Evolutionary conservation across 2,113 vertebrate species (phyloP).

Genomic region (Prolemur simus): DNA sequence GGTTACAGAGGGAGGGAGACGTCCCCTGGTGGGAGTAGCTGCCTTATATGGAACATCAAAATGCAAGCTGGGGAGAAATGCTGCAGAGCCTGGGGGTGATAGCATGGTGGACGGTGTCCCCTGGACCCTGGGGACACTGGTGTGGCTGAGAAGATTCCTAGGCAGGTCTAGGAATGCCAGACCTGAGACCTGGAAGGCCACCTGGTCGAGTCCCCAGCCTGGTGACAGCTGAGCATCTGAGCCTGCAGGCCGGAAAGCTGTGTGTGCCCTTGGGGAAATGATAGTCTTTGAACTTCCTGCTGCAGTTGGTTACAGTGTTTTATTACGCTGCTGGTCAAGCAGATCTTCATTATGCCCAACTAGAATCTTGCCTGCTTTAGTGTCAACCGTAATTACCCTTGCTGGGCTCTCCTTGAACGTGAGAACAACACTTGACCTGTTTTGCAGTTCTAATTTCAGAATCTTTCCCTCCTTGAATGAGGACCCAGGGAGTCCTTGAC

Average conservation of each 20-base stretch:
- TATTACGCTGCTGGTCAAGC: not conserved
- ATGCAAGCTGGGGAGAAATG: not conserved
- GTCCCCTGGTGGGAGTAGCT: not conserved
- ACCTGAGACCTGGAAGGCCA: slow-evolving; percentile 25
- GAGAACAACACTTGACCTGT: not conserved
- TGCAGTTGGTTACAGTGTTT: not conserved
- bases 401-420: not conserved
- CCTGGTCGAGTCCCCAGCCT: not conserved
- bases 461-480: not conserved
- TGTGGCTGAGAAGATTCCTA: slow-evolving; percentile 13
- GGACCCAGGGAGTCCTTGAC: not conserved
- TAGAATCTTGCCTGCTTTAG: not conserved
- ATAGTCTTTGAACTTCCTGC: not conserved
- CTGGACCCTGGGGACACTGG: not conserved
- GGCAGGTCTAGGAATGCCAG: slow-evolving; percentile 14
- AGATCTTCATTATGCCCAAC: not conserved
- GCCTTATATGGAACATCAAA: not conserved
- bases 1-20: not conserved
- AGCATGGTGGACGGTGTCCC: not conserved
- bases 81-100: not conserved
- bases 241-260: not conserved
- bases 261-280: not conserved
- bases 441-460: not conserved
- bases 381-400: not conserved
- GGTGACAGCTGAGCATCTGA: slow-evolving; percentile 37